Conservation (phyloP, 2,797 vertebrate species). For the Falco cherrug region DNA sequence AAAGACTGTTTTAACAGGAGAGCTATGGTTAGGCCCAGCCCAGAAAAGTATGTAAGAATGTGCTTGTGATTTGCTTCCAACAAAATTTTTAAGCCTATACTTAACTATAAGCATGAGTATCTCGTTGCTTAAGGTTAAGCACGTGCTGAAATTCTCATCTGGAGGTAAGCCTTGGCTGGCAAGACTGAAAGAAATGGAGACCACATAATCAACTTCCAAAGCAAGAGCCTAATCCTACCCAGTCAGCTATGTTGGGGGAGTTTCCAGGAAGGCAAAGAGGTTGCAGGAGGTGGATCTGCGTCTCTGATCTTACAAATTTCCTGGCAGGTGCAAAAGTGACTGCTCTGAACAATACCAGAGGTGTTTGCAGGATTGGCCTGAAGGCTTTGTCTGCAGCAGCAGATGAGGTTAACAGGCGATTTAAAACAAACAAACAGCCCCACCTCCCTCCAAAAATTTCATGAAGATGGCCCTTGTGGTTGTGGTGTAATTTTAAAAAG, state of each 20-base stretch:
- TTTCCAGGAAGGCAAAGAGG: conserved; percentile 55
- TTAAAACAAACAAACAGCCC: conserved; percentile 50
- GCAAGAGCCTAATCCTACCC: conserved; percentile 52
- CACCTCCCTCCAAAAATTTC: conserved; percentile 21
- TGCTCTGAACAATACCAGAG: conserved; percentile 54
- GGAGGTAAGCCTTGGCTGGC: conserved; percentile 61
- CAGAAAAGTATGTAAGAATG: conserved; percentile 60
- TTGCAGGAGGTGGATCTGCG: conserved; percentile 55
- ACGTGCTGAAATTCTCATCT: conserved; percentile 64
- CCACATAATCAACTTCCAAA: conserved; percentile 50
- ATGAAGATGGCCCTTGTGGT: not conserved
- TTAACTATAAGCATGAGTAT: conserved; percentile 42
- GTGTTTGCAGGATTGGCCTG: conserved; percentile 59
- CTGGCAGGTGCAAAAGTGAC: conserved; percentile 53
- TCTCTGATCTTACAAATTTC: conserved; percentile 62
- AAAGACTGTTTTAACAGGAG: conserved; percentile 4
- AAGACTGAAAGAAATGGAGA: conserved; percentile 52
- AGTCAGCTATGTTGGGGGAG: conserved; percentile 54
- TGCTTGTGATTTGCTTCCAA: conserved; percentile 67
- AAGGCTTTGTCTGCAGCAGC: conserved; percentile 52
- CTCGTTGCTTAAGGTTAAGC: conserved; percentile 60
- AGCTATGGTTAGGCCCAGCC: conserved; percentile 38
- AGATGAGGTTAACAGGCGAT: conserved; percentile 39
- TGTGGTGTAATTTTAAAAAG: not conserved
- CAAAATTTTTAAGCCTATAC: conserved; percentile 41